Evolutionary conservation across 2,888 invertebrate genomes (phyloP).

Genomic region (Galerucella calmariensis): DNA sequence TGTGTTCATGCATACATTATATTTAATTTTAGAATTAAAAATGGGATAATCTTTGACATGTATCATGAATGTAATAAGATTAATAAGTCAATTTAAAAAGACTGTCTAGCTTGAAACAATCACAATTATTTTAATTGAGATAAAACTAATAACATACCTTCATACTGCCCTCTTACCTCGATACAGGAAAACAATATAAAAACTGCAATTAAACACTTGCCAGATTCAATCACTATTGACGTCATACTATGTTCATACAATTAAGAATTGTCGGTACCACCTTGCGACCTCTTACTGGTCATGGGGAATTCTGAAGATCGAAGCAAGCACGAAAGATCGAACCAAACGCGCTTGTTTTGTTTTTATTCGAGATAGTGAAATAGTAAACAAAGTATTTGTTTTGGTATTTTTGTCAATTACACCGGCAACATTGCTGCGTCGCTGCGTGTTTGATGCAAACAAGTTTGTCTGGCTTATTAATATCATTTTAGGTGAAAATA

Average conservation of each 20-base stretch:
- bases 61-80: no score
- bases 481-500: neutral
- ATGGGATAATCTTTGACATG: no score
- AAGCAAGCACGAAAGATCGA: no score
- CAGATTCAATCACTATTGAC: neutral
- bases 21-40: no score
- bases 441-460: neutral
- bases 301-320: conserved; percentile 14
- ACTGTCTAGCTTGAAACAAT: neutral
- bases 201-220: conserved; percentile 2
- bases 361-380: neutral
- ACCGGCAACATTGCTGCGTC: neutral
- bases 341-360: neutral
- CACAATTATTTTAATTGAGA: neutral
- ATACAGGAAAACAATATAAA: neutral
- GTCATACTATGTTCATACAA: neutral
- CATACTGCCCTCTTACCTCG: conserved; percentile 3
- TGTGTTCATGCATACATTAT: no score
- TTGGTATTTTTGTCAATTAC: neutral
- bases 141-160: conserved; percentile 13
- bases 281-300: conserved; percentile 7
- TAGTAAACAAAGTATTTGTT: neutral
- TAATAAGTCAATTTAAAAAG: no score
- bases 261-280: neutral
- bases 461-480: neutral